Conservation (phyloP, 2,113 vertebrate genomes). For the Phyllostomus hastatus region DNA sequence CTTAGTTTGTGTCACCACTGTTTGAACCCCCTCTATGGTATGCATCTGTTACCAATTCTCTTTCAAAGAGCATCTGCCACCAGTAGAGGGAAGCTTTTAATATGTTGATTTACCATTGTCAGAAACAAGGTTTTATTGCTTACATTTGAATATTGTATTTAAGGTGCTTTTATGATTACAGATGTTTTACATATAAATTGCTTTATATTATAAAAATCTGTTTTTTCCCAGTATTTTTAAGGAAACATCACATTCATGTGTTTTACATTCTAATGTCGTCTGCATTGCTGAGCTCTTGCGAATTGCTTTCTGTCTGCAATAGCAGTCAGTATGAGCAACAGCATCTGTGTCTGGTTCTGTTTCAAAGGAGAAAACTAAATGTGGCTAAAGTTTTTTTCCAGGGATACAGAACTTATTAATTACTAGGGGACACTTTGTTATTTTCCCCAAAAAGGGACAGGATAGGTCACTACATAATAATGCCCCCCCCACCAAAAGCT, state of each 20-base stretch:
- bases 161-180: slow-evolving; percentile 79
- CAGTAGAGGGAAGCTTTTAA: slow-evolving; percentile 76
- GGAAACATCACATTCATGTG: slow-evolving; percentile 60
- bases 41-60: slow-evolving; percentile 66
- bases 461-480: slow-evolving; percentile 26
- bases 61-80: slow-evolving; percentile 71
- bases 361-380: slow-evolving; percentile 43
- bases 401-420: not conserved
- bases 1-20: slow-evolving; percentile 57
- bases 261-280: slow-evolving; percentile 76
- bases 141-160: slow-evolving; percentile 81
- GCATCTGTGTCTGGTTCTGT: slow-evolving; percentile 48
- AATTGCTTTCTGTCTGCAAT: slow-evolving; percentile 67
- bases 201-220: slow-evolving; percentile 73
- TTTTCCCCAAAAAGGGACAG: slow-evolving; percentile 19
- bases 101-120: slow-evolving; percentile 81
- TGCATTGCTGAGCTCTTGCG: slow-evolving; percentile 52
- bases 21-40: slow-evolving; percentile 65
- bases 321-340: slow-evolving; percentile 50
- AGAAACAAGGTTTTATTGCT: slow-evolving; percentile 76
- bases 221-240: slow-evolving; percentile 60
- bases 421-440: not conserved
- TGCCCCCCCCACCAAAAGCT: not conserved
- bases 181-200: slow-evolving; percentile 85
- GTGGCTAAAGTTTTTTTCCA: not conserved